phyloP scores from a whole-genome alignment of 1,140 invertebrate genomes.

The Tetramorium simillimum region DNA sequence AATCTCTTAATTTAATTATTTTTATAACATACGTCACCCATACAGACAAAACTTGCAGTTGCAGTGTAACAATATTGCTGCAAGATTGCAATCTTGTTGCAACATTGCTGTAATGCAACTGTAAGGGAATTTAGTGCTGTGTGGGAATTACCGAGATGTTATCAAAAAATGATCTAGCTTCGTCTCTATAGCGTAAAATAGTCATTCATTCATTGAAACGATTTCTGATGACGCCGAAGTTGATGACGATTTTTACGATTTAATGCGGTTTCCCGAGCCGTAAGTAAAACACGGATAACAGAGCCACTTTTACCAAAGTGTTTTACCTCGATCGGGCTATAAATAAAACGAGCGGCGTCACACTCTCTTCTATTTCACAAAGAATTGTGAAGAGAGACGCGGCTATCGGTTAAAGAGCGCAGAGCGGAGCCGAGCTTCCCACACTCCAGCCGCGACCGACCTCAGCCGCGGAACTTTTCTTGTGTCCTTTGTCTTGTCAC shows the following conservation, averaged over 20 bases:
- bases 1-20: not conserved
- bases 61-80: too few species aligned
- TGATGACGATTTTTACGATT: not conserved
- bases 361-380: conserved; percentile 58
- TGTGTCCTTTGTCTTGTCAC: conserved; percentile 77
- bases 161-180: not conserved
- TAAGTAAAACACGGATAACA: conserved; percentile 47
- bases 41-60: too few species aligned
- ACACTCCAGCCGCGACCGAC: conserved; percentile 69
- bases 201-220: not conserved
- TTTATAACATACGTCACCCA: not conserved
- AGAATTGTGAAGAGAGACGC: conserved; percentile 52
- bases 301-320: conserved; percentile 54
- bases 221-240: not conserved
- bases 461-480: conserved; percentile 71
- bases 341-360: conserved; percentile 55
- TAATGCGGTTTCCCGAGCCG: not conserved
- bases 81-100: too few species aligned
- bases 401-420: conserved; percentile 57
- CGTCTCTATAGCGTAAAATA: not conserved
- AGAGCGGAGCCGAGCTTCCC: conserved; percentile 65
- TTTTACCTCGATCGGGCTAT: conserved; percentile 45
- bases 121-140: too few species aligned
- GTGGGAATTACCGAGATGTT: not conserved
- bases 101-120: too few species aligned